Evolutionary conservation across 1,140 invertebrate species (phyloP).

Genomic region (Acromyrmex echinatior): DNA sequence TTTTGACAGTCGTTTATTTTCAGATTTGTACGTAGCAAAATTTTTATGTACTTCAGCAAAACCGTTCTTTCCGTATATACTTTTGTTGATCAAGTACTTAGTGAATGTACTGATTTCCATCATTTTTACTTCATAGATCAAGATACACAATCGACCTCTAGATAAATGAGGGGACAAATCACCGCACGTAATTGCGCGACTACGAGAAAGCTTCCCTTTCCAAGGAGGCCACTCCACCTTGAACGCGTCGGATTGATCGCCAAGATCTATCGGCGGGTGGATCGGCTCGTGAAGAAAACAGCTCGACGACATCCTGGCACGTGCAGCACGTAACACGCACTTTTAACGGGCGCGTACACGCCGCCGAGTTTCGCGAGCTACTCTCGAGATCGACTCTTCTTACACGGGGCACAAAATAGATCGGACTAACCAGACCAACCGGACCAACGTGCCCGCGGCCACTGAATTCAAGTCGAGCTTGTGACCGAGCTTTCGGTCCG

Average conservation of each 20-base stretch:
- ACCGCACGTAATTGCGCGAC: no score
- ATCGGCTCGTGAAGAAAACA: slow-evolving; percentile 91
- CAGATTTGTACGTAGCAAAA: no score
- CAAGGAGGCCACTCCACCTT: slow-evolving; percentile 88
- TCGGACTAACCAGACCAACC: slow-evolving; percentile 23
- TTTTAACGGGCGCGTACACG: slow-evolving; percentile 48
- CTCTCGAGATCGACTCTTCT: slow-evolving; percentile 3
- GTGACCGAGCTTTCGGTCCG: slow-evolving; percentile 66
- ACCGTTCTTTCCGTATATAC: no score
- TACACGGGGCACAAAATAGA: background rate
- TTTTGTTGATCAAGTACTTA: no score
- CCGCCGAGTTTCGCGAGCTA: slow-evolving; percentile 20
- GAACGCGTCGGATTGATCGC: slow-evolving; percentile 92
- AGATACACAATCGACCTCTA: no score
- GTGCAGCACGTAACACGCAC: slow-evolving; percentile 44
- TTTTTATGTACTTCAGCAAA: no score
- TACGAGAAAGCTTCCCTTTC: background rate
- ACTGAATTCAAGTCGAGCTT: slow-evolving; percentile 67
- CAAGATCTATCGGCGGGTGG: slow-evolving; percentile 91
- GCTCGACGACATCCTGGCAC: slow-evolving; percentile 86
- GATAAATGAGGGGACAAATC: no score
- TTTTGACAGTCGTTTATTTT: no score
- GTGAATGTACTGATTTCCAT: no score
- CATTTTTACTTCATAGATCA: no score
- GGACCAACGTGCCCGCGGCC: slow-evolving; percentile 68